Percentiles rank a stretch among this genome's conserved stretches.
Conservation (phyloP, 2,797 vertebrate genomes). For the Artibeus jamaicensis region DNA sequence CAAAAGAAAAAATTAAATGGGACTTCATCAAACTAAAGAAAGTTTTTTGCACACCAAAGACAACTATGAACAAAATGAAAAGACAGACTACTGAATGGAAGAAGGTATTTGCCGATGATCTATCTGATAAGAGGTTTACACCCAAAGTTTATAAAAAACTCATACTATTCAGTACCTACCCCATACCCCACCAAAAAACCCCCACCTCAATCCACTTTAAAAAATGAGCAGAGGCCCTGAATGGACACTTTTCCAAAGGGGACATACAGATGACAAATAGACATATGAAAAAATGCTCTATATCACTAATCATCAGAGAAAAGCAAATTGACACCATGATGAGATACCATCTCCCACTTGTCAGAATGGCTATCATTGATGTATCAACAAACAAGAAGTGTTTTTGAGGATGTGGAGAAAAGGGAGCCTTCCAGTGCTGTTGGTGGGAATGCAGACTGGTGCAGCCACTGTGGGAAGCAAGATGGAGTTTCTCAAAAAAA, state of each 20-base stretch:
- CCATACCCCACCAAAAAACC: no score
- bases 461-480: not conserved
- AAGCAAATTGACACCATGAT: not conserved
- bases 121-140: not conserved
- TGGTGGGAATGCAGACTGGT: not conserved
- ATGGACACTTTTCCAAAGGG: not conserved
- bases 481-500: not conserved
- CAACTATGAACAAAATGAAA: not conserved
- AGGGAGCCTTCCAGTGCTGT: not conserved
- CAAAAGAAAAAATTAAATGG: not conserved
- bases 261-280: not conserved
- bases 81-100: not conserved
- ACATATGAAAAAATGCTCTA: not conserved
- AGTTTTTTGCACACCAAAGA: not conserved
- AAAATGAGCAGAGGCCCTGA: not conserved
- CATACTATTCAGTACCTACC: not conserved
- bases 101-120: not conserved
- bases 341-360: not conserved
- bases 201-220: not conserved
- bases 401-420: not conserved
- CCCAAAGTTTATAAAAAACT: not conserved
- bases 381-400: not conserved
- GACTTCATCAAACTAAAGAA: not conserved
- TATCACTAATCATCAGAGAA: not conserved
- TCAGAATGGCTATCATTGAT: not conserved